A percentile compares a stretch with the other conserved stretches of the same genome.
These are phyloP conservation scores for Aegotheles bennettii DNA, from an alignment of 2,113 vertebrate genomes.

Conservation along the genomic window DNA sequence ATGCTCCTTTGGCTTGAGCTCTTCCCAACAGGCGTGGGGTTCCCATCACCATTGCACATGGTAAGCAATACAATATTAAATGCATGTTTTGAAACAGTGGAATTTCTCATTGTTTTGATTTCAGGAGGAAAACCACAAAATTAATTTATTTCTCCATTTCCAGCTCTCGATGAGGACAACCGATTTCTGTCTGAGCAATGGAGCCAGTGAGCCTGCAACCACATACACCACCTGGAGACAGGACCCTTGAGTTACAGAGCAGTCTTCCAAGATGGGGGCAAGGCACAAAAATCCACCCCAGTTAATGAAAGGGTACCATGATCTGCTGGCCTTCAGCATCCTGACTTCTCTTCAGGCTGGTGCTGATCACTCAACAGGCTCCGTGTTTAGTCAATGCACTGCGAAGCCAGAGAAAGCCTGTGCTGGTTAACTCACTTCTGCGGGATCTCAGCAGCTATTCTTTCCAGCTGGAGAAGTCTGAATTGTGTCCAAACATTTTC, in stretches of 20 bases:
- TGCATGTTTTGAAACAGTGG: background rate
- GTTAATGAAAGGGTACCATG: accelerated
- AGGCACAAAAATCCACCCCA: background rate
- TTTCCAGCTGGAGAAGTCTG: background rate
- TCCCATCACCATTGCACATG: background rate
- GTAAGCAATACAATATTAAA: background rate
- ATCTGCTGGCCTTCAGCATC: background rate
- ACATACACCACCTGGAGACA: background rate
- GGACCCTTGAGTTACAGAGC: background rate
- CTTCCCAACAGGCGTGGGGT: background rate
- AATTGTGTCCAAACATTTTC: background rate
- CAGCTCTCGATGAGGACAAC: background rate
- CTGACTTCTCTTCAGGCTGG: background rate
- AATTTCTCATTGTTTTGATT: background rate
- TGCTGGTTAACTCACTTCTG: background rate
- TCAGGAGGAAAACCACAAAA: background rate
- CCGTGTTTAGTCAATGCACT: accelerated
- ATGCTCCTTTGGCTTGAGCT: background rate
- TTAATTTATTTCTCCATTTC: background rate
- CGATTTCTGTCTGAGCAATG: background rate
- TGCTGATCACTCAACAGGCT: background rate
- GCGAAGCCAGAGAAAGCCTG: background rate
- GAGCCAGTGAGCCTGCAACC: background rate
- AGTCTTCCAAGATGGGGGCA: background rate
- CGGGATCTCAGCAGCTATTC: background rate